Percentiles rank a stretch among this genome's conserved stretches.
Evolutionary conservation across 2,113 vertebrate species (phyloP).

Genomic region (Myotis yumanensis): DNA sequence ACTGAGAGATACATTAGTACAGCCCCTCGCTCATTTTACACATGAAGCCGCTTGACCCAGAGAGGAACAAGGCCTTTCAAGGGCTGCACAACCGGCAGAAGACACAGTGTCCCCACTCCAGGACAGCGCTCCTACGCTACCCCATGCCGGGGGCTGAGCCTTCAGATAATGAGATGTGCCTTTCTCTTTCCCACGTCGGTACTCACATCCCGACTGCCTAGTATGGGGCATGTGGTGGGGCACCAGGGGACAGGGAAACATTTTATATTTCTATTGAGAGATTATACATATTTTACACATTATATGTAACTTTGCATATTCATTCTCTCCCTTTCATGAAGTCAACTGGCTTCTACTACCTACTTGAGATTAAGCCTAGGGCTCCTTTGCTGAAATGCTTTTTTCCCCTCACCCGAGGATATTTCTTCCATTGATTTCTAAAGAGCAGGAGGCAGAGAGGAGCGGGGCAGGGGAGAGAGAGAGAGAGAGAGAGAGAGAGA

Average conservation of each 20-base stretch:
- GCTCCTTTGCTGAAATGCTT: not conserved
- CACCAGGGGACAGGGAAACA: not conserved
- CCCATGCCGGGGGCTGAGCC: fast-evolving
- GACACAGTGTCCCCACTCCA: not conserved
- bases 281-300: not conserved
- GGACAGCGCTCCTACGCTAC: fast-evolving
- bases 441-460: too few relatives aligned
- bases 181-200: not conserved
- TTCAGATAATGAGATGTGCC: too few relatives aligned
- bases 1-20: not conserved
- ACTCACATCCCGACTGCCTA: too few relatives aligned
- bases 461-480: too few relatives aligned
- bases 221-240: too few relatives aligned
- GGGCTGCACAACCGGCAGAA: not conserved
- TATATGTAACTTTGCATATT: not conserved
- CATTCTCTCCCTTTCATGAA: not conserved
- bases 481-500: too few relatives aligned
- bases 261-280: not conserved
- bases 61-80: not conserved
- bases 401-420: too few relatives aligned
- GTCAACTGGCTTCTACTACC: not conserved
- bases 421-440: too few relatives aligned
- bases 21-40: not conserved
- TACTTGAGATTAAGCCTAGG: not conserved
- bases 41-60: not conserved